Evolutionary conservation across 2,113 vertebrate genomes (phyloP).

Genomic region (Proteles cristata): DNA sequence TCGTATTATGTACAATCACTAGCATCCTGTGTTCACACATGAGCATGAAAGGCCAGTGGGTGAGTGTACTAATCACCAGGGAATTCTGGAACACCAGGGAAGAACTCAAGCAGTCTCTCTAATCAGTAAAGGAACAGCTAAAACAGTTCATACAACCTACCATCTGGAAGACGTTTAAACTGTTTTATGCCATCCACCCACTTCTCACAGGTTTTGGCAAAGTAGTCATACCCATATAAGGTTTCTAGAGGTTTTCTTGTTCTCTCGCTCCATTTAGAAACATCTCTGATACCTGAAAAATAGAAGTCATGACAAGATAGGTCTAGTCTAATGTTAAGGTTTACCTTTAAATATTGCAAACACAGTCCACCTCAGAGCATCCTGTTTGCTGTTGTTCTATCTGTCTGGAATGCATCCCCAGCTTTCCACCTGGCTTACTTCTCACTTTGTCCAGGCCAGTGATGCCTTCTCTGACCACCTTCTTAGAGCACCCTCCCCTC

Average conservation of each 20-base stretch:
- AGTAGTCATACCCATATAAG: constrained; percentile 90
- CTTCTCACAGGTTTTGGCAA: constrained; percentile 90
- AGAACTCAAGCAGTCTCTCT: not conserved
- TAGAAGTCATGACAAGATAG: not conserved
- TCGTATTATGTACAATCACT: not conserved
- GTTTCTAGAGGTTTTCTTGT: constrained; percentile 92
- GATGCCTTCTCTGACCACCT: not conserved
- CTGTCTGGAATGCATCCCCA: not conserved
- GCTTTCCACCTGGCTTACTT: rapidly evolving
- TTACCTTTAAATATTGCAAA: not conserved
- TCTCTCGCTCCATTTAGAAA: constrained; percentile 92
- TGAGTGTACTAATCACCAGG: not conserved
- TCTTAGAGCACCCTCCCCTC: not conserved
- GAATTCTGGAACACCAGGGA: not conserved
- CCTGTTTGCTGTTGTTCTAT: rapidly evolving
- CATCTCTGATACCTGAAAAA: constrained; percentile 90
- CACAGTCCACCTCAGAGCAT: not conserved
- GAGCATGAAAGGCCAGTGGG: not conserved
- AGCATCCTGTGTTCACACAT: not conserved
- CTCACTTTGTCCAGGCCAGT: too few relatives aligned
- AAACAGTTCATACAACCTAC: constrained; percentile 80
- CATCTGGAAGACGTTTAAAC: constrained; percentile 87
- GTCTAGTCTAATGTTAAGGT: not conserved
- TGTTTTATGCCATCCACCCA: constrained; percentile 91
- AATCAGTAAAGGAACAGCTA: not conserved